A percentile compares a stretch with the other conserved stretches of the same genome.
phyloP scores from a whole-genome alignment of 2,888 invertebrate species.

The Cacoxenus indagator region DNA sequence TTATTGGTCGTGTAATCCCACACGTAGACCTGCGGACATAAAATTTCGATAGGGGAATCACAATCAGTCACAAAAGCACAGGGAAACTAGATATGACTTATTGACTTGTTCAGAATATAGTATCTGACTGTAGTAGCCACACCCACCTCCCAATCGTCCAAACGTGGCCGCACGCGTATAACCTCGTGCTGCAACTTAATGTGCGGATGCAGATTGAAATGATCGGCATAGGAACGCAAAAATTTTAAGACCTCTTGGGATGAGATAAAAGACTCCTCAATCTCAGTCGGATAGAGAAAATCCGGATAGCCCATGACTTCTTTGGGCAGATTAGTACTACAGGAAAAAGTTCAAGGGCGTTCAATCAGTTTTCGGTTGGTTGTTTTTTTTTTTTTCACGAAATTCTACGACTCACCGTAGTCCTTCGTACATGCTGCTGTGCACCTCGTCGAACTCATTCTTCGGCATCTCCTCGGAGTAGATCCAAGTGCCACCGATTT shows the following conservation, averaged over 20 bases:
- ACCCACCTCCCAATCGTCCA: constrained; percentile 77
- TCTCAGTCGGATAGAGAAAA: constrained; percentile 79
- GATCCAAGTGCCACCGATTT: constrained; percentile 94
- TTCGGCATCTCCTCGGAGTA: constrained; percentile 83
- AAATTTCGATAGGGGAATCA: no score
- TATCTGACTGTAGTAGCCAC: constrained; percentile 48
- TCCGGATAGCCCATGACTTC: constrained; percentile 95
- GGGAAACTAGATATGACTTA: no score
- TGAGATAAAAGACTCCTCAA: constrained; percentile 80
- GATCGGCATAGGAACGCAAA: constrained; percentile 79
- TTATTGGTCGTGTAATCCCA: constrained; percentile 58
- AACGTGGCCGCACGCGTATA: constrained; percentile 73
- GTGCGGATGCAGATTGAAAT: constrained; percentile 77
- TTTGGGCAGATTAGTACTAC: constrained; percentile 92
- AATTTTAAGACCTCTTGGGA: constrained; percentile 83
- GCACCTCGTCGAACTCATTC: constrained; percentile 84
- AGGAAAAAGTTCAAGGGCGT: neutral
- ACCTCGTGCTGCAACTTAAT: constrained; percentile 78
- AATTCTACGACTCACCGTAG: constrained; percentile 77
- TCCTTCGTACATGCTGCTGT: constrained; percentile 93
- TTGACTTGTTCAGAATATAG: constrained; percentile 2
- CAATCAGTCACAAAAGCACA: constrained; percentile 17
- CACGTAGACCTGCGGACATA: constrained; percentile 55
- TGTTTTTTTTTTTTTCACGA: neutral
- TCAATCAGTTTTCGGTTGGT: neutral